Percentiles rank a stretch among this genome's conserved stretches.
Evolutionary conservation across 1,140 invertebrate genomes (phyloP).

Genomic region (Oryctes rhinoceros): DNA sequence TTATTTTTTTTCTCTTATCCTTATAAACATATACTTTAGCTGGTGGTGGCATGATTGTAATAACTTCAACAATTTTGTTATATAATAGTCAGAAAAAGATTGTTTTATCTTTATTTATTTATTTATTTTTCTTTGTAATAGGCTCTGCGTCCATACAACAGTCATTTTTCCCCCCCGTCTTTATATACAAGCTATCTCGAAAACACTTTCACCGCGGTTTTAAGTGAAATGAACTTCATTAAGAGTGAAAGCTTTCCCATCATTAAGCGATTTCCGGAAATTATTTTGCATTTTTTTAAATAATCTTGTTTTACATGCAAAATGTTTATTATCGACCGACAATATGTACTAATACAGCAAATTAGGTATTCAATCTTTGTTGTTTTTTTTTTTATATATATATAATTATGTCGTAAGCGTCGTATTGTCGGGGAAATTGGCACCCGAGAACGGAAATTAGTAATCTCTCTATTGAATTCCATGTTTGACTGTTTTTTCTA

Average conservation of each 20-base stretch:
- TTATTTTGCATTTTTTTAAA: not conserved
- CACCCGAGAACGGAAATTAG: too few relatives aligned
- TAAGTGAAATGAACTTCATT: conserved; percentile 14
- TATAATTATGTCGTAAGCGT: not conserved
- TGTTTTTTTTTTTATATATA: not conserved
- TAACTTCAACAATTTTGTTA: too few relatives aligned
- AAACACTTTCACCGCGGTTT: conserved; percentile 28
- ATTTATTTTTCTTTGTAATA: not conserved
- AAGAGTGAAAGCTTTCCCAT: conserved; percentile 32
- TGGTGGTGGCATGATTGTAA: too few relatives aligned
- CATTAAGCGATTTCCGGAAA: conserved; percentile 29
- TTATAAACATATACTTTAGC: too few relatives aligned
- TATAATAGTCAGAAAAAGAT: too few relatives aligned
- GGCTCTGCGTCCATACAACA: not conserved
- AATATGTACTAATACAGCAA: not conserved
- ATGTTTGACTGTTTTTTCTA: too few relatives aligned
- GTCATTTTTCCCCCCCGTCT: not conserved
- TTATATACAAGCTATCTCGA: not conserved
- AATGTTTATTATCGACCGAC: not conserved
- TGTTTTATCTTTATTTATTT: not conserved
- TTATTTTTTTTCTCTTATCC: too few relatives aligned
- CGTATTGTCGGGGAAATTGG: too few relatives aligned
- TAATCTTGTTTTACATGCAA: not conserved
- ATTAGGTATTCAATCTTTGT: not conserved
- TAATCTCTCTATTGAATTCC: too few relatives aligned